Percentiles rank a stretch among this genome's conserved stretches.
phyloP scores from a whole-genome alignment of 2,888 invertebrate species.

The Latrodectus elegans region DNA sequence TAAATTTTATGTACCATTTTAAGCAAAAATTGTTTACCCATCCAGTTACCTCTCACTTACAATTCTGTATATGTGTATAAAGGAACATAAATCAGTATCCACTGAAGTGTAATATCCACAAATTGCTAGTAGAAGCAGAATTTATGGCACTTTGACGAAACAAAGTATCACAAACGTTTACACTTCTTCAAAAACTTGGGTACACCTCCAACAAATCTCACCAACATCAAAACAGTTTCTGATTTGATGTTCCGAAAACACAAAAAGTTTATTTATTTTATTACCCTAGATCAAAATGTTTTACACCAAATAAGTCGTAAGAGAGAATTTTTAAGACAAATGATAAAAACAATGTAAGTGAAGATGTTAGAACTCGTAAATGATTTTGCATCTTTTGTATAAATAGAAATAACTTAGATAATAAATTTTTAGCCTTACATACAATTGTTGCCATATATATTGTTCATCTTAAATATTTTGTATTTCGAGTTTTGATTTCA shows the following conservation, averaged over 20 bases:
- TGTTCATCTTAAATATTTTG: no score
- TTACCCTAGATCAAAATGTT: no score
- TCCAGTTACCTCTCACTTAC: neutral
- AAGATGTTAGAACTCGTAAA: no score
- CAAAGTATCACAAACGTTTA: neutral
- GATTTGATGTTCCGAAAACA: neutral
- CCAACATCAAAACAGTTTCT: neutral
- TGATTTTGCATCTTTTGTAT: no score
- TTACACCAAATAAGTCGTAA: no score
- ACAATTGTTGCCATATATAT: no score
- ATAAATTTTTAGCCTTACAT: no score
- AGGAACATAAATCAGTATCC: neutral
- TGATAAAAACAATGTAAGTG: no score
- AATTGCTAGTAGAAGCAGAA: neutral
- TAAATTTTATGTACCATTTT: neutral
- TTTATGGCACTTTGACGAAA: conserved; percentile 1
- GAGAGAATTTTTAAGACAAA: no score
- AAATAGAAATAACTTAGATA: no score
- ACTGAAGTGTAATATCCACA: conserved; percentile 1
- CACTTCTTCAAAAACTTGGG: neutral
- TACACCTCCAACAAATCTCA: neutral
- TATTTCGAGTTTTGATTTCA: no score
- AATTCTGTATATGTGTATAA: neutral
- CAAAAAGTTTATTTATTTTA: no score
- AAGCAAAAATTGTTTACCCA: neutral